phyloP scores from a whole-genome alignment of 2,797 vertebrate genomes.

The Heterohyrax brucei region DNA sequence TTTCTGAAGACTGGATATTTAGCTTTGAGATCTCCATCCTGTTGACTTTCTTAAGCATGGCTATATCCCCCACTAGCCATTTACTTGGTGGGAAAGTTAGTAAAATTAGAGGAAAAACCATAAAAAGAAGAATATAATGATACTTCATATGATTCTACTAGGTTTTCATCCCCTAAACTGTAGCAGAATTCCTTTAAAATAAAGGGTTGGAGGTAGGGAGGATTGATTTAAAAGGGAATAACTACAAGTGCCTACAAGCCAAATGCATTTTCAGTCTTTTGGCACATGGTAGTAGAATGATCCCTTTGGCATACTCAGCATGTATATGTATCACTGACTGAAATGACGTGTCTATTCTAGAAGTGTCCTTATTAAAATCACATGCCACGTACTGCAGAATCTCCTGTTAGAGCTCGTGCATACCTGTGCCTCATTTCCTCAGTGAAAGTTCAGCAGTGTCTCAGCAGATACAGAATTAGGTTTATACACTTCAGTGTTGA shows the following conservation, averaged over 20 bases:
- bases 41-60: slow-evolving; percentile 80
- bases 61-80: slow-evolving; percentile 73
- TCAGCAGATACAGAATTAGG: background rate
- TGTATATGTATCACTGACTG: background rate
- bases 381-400: background rate
- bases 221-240: background rate
- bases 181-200: slow-evolving; percentile 75
- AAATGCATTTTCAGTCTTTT: slow-evolving; percentile 23
- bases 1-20: slow-evolving; percentile 77
- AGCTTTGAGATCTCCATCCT: slow-evolving; percentile 78
- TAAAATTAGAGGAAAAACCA: background rate
- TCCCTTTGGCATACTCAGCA: background rate
- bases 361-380: background rate
- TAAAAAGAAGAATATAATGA: background rate
- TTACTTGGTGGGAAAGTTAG: slow-evolving; percentile 71
- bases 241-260: background rate
- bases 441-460: background rate
- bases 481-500: fast-evolving
- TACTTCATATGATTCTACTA: slow-evolving; percentile 79
- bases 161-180: slow-evolving; percentile 70
- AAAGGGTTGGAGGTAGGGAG: background rate
- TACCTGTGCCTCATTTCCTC: background rate
- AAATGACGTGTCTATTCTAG: background rate
- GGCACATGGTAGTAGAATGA: background rate
- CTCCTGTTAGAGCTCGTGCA: background rate